phyloP scores from a whole-genome alignment of 2,797 vertebrate species.

The Onychomys leucogaster region DNA sequence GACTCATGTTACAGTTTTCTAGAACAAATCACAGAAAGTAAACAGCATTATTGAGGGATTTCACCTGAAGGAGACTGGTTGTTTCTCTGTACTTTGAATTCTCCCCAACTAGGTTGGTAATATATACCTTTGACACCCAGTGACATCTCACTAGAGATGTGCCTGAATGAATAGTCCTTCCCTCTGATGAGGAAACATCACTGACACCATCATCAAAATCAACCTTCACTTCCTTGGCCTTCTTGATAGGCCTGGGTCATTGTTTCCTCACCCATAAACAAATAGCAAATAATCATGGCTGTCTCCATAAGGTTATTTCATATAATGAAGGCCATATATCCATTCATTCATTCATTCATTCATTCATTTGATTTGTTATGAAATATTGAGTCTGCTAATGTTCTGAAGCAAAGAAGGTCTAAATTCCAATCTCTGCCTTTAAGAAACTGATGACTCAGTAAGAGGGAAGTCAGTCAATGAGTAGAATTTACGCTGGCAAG shows the following conservation, averaged over 20 bases:
- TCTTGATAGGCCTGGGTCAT: constrained; percentile 18
- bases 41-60: constrained; percentile 9
- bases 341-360: constrained; percentile 35
- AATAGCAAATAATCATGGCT: constrained; percentile 28
- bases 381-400: not conserved
- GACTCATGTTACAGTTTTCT: constrained; percentile 34
- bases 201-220: not conserved
- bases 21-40: constrained; percentile 54
- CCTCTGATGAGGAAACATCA: not conserved
- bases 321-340: constrained; percentile 9
- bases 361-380: constrained; percentile 27
- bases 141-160: constrained; percentile 12
- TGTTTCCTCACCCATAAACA: constrained; percentile 36
- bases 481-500: constrained; percentile 17
- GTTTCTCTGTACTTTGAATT: constrained; percentile 22
- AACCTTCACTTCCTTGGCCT: not conserved
- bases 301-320: constrained; percentile 39
- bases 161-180: constrained; percentile 2
- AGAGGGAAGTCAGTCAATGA: constrained; percentile 4
- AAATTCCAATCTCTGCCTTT: constrained; percentile 14
- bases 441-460: not conserved
- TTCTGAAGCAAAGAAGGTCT: not conserved
- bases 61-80: not conserved
- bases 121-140: not conserved
- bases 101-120: not conserved